Percentiles rank a stretch among this genome's conserved stretches.
These are phyloP conservation scores for Neoarius graeffei DNA, from an alignment of 2,113 vertebrate genomes.

Conservation along the genomic window DNA sequence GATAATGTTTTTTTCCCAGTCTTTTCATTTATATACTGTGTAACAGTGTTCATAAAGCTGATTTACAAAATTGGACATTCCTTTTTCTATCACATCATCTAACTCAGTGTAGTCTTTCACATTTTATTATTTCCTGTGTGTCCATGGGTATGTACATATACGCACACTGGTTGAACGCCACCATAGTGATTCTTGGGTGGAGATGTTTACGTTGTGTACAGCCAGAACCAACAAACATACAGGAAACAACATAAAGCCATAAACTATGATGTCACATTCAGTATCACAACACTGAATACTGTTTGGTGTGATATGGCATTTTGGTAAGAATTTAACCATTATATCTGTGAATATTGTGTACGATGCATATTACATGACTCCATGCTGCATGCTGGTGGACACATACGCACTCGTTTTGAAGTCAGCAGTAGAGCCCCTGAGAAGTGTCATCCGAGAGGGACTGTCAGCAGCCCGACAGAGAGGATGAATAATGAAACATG, in stretches of 20 bases:
- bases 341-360: not conserved
- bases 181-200: not conserved
- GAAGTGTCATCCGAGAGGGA: constrained; percentile 38
- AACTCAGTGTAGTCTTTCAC: not conserved
- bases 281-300: not conserved
- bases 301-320: not conserved
- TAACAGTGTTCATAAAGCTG: not conserved
- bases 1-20: not conserved
- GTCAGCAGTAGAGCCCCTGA: constrained; percentile 22
- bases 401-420: constrained; percentile 22
- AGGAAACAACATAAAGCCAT: not conserved
- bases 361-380: constrained; percentile 11
- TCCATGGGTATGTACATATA: not conserved
- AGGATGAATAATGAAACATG: constrained; percentile 49
- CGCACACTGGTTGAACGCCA: not conserved
- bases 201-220: not conserved
- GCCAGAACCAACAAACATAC: not conserved
- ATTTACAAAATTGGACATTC: not conserved
- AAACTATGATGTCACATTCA: not conserved
- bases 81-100: not conserved
- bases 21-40: not conserved
- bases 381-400: constrained; percentile 23
- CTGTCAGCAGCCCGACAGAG: constrained; percentile 39
- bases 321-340: constrained; percentile 1
- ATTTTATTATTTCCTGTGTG: not conserved